Conservation (phyloP, 2,797 vertebrate genomes). For the Ctenopoma kingsleyae region DNA sequence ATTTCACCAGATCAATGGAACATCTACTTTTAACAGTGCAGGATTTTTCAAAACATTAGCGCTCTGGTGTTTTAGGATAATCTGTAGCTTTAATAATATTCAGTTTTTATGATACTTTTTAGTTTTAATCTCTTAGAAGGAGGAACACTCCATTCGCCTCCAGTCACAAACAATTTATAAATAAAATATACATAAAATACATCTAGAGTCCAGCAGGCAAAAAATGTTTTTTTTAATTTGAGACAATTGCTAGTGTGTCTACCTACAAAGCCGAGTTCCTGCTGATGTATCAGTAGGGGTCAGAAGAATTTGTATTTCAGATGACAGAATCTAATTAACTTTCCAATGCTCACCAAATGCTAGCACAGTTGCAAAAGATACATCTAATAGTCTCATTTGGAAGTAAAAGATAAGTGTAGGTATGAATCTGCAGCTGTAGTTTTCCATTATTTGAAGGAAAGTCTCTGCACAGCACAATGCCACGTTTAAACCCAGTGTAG, state of each 20-base stretch:
- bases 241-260: constrained; percentile 1
- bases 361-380: neutral
- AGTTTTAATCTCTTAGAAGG: constrained; percentile 2
- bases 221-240: neutral
- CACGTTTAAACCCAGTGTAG: constrained; percentile 12
- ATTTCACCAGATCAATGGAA: neutral
- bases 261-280: neutral
- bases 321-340: constrained; percentile 1
- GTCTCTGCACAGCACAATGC: neutral
- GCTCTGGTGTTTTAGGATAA: neutral
- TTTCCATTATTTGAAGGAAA: neutral
- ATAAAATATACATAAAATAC: constrained; percentile 1
- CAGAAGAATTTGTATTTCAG: neutral
- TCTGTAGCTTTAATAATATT: constrained; percentile 14
- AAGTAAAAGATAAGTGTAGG: neutral
- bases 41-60: neutral
- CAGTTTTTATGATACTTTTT: neutral
- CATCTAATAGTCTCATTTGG: neutral
- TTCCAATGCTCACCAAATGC: neutral
- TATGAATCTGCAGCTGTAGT: neutral
- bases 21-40: neutral
- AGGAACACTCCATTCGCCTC: constrained; percentile 6
- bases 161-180: constrained; percentile 5
- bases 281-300: neutral
- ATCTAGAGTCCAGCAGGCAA: constrained; percentile 1